These are phyloP conservation scores for Melanerpes aurifrons DNA, from an alignment of 2,113 vertebrate genomes.

Conservation along the genomic window DNA sequence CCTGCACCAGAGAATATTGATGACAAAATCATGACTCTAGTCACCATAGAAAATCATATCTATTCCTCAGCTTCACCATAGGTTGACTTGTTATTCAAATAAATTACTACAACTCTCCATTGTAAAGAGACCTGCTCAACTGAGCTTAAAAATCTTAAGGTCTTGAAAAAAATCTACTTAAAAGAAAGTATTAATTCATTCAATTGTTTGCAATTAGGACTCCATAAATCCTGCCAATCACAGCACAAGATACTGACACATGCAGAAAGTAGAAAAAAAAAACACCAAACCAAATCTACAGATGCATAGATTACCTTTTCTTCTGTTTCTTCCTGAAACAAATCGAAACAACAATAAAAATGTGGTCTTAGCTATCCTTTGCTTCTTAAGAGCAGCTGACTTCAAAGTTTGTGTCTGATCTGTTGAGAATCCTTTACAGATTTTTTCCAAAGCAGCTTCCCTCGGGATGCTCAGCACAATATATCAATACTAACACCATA, in stretches of 20 bases:
- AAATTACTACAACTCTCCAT: neutral
- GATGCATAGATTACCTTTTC: neutral
- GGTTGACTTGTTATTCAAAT: neutral
- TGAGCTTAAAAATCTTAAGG: neutral
- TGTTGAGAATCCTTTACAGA: neutral
- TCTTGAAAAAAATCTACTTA: neutral
- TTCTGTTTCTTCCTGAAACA: neutral
- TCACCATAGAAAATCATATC: neutral
- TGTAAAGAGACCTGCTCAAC: neutral
- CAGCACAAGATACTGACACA: fast-evolving
- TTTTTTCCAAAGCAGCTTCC: neutral
- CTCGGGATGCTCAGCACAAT: neutral
- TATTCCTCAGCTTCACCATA: neutral
- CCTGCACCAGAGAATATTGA: neutral
- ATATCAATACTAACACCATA: neutral
- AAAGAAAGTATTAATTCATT: neutral
- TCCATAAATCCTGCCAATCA: neutral
- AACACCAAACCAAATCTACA: neutral
- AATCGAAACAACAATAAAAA: neutral
- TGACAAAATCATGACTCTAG: neutral
- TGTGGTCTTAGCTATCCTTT: neutral
- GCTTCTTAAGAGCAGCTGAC: neutral
- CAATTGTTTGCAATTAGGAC: neutral
- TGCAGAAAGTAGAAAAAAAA: neutral
- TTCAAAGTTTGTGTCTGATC: neutral